Base-by-base conservation (phyloP, 1,140 invertebrate genomes). In the Magallana angulata region DNA sequence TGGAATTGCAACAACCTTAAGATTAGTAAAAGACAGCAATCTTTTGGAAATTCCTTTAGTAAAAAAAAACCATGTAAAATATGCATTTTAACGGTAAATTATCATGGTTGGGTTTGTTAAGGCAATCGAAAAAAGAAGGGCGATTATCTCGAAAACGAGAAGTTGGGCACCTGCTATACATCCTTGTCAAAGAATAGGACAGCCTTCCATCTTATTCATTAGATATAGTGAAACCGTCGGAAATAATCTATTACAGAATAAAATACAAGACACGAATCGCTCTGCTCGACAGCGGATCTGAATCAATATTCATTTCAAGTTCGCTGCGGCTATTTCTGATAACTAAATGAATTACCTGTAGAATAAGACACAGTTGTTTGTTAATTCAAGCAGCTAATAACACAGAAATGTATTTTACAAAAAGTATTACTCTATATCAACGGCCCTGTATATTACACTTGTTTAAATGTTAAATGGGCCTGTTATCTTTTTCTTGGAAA, bases 231-330 rank as follows among this genome's bases (percentile, higher is more conserved):
- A 76, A 8, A 76, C 9, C 8, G 24, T 36, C 30, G 24, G 24
- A 76, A 30, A 76, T 76, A 76, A 30, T 76, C 24, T 76, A 76
- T 76, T 76, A 30, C 68, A 76, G 30, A 76, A 30, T 62, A 76
- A 76, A 76, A 36, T 30, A 30, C 68, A 30, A 76, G 24, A 30
- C 68, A 30, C 68, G 24, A 24, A 76, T 76, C 12, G 36, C 24
- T 30, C 68, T 76, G 9, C 68, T 76, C 24, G 18, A 30, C 68
- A 30, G 24, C 68, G 12, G 24, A 36, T 12, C 12, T 12, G 2
- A 24, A 76, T 76, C 68, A 76, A 76, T 76, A 76, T 76, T 76
- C 68, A 76, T 30, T 76, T 30, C 7, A 30, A 30, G 8, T 24
- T 30, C 18, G 11, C 7, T 30, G 24, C 24, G 12, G 68, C 68